Percentiles rank a stretch among this genome's conserved stretches.
Conservation (phyloP, 2,797 vertebrate genomes). For the Gymnopithys bicolor region DNA sequence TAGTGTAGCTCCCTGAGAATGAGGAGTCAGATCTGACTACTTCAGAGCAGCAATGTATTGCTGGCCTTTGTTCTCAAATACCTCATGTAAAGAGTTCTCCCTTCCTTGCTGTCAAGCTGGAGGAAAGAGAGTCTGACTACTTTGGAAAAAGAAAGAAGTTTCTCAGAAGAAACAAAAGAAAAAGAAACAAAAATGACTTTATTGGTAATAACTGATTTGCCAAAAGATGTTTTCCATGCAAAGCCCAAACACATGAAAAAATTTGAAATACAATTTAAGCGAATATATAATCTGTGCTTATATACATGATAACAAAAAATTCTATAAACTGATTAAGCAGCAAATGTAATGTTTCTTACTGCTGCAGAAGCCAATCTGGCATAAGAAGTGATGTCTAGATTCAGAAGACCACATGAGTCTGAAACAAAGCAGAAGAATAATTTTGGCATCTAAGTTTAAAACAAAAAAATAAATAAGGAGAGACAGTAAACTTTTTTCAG, state of each 20-base stretch:
- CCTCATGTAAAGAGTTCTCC: background rate
- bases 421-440: background rate
- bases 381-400: background rate
- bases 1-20: background rate
- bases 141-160: background rate
- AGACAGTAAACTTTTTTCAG: background rate
- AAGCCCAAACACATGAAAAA: background rate
- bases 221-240: background rate
- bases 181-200: background rate
- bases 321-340: background rate
- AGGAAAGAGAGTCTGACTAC: background rate
- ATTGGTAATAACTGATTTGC: background rate
- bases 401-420: background rate
- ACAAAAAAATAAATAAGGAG: background rate
- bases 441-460: background rate
- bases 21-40: background rate
- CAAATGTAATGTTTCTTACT: background rate
- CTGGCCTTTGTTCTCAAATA: background rate
- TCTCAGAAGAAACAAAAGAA: background rate
- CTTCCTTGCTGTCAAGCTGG: background rate
- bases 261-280: background rate
- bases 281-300: background rate
- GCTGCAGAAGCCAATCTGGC: background rate
- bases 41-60: background rate
- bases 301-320: background rate